Evolutionary conservation across 2,888 invertebrate species (phyloP).

Genomic region (Cordylochernes scorpioides): DNA sequence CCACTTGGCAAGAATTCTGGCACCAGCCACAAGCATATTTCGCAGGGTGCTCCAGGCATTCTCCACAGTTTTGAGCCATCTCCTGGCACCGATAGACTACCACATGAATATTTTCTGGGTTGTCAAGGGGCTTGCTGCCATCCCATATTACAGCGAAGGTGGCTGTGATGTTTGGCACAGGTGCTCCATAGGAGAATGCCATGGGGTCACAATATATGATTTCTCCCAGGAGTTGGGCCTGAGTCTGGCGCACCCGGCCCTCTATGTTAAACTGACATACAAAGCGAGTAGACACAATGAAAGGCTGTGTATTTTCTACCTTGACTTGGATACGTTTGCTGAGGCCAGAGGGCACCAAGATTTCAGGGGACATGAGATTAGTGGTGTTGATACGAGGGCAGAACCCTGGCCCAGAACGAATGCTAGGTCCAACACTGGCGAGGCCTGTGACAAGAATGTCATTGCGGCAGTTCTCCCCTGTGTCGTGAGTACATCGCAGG

Average conservation of each 20-base stretch:
- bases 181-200: slow-evolving; percentile 68
- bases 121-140: slow-evolving; percentile 75
- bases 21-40: slow-evolving; percentile 94
- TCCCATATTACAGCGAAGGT: slow-evolving; percentile 89
- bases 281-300: slow-evolving; percentile 20
- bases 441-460: slow-evolving; percentile 76
- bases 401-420: slow-evolving; percentile 71
- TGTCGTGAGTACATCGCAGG: slow-evolving; percentile 79
- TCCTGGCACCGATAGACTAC: slow-evolving; percentile 43
- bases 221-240: slow-evolving; percentile 64
- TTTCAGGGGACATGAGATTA: slow-evolving; percentile 35
- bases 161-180: slow-evolving; percentile 72
- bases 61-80: slow-evolving; percentile 92
- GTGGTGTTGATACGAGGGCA: slow-evolving; percentile 82
- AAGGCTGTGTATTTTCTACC: slow-evolving; percentile 55
- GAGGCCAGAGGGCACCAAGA: slow-evolving; percentile 70
- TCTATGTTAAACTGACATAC: slow-evolving; percentile 88
- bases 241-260: slow-evolving; percentile 67
- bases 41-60: slow-evolving; percentile 66
- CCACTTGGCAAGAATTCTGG: slow-evolving; percentile 60
- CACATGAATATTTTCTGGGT: slow-evolving; percentile 70
- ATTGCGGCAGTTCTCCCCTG: slow-evolving; percentile 75
- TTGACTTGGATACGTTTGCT: slow-evolving; percentile 67
- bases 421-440: slow-evolving; percentile 57
- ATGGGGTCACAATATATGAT: slow-evolving; percentile 79